A percentile compares a stretch with the other conserved stretches of the same genome.
Evolutionary conservation across 2,113 vertebrate genomes (phyloP).

Genomic region (Clupea harengus): DNA sequence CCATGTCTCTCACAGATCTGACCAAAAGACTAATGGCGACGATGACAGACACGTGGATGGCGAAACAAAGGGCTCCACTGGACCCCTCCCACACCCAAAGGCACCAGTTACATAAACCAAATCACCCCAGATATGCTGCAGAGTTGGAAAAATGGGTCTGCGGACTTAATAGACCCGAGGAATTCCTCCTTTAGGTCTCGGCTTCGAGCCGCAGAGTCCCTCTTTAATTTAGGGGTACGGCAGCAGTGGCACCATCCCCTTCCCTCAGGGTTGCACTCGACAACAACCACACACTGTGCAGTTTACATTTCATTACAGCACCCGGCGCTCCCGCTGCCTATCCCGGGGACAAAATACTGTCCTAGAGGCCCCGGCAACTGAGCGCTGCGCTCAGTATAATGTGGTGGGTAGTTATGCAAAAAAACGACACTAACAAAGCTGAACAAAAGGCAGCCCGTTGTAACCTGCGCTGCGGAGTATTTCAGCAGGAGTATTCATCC

Average conservation of each 20-base stretch:
- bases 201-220: constrained; percentile 40
- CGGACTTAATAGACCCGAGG: constrained; percentile 36
- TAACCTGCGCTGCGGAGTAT: not conserved
- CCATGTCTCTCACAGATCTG: not conserved
- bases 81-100: constrained; percentile 13
- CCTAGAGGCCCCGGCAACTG: not conserved
- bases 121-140: constrained; percentile 43
- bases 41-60: not conserved
- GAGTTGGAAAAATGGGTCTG: constrained; percentile 23
- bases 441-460: not conserved
- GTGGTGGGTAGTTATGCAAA: not conserved
- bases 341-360: not conserved
- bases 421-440: not conserved
- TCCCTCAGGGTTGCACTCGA: constrained; percentile 39
- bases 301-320: constrained; percentile 56
- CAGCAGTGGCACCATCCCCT: constrained; percentile 39
- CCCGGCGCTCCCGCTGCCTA: not conserved
- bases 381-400: not conserved
- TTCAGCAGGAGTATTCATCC: not conserved
- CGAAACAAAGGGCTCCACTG: not conserved
- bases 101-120: constrained; percentile 28
- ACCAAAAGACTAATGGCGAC: not conserved
- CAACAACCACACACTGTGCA: constrained; percentile 53
- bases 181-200: constrained; percentile 43
- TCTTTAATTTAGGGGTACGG: constrained; percentile 48